Evolutionary conservation across 2,888 invertebrate genomes (phyloP).

Genomic region (Apeira syringaria): DNA sequence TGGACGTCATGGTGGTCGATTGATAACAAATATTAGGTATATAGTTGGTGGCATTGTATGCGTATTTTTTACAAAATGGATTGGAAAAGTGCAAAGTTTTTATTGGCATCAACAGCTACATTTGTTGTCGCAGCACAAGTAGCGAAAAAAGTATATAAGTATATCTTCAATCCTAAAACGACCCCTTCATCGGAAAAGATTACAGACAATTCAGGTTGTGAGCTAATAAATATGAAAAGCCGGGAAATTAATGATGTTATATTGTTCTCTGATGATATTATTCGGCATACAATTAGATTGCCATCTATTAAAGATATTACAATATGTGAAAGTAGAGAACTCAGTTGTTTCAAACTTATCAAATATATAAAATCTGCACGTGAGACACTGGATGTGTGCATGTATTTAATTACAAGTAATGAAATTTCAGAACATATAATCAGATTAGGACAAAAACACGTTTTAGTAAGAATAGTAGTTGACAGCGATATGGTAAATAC

Average conservation of each 20-base stretch:
- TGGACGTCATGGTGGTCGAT: slow-evolving; percentile 69
- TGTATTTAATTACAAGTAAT: slow-evolving; percentile 76
- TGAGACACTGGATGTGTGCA: slow-evolving; percentile 76
- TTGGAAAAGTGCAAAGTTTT: slow-evolving; percentile 71
- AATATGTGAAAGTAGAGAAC: slow-evolving; percentile 70
- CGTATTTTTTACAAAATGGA: slow-evolving; percentile 53
- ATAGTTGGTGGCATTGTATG: slow-evolving; percentile 38
- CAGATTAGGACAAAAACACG: slow-evolving; percentile 72
- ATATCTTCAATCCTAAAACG: slow-evolving; percentile 51
- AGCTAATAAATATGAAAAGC: slow-evolving; percentile 55
- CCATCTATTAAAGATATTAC: slow-evolving; percentile 64
- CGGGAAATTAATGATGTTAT: slow-evolving; percentile 78
- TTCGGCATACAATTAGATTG: slow-evolving; percentile 62
- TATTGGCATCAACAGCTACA: slow-evolving; percentile 72
- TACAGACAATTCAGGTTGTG: slow-evolving; percentile 55
- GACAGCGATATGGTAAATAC: slow-evolving; percentile 77
- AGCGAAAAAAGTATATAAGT: slow-evolving; percentile 63
- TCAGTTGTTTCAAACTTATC: slow-evolving; percentile 74
- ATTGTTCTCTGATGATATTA: slow-evolving; percentile 70
- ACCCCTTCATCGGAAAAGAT: slow-evolving; percentile 39
- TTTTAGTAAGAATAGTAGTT: slow-evolving; percentile 73
- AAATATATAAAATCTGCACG: slow-evolving; percentile 76
- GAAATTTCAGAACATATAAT: slow-evolving; percentile 77
- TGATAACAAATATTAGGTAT: slow-evolving; percentile 35
- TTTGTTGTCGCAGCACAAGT: slow-evolving; percentile 68